These are phyloP conservation scores for Hucho hucho DNA, from an alignment of 2,113 vertebrate species.

Conservation along the genomic window DNA sequence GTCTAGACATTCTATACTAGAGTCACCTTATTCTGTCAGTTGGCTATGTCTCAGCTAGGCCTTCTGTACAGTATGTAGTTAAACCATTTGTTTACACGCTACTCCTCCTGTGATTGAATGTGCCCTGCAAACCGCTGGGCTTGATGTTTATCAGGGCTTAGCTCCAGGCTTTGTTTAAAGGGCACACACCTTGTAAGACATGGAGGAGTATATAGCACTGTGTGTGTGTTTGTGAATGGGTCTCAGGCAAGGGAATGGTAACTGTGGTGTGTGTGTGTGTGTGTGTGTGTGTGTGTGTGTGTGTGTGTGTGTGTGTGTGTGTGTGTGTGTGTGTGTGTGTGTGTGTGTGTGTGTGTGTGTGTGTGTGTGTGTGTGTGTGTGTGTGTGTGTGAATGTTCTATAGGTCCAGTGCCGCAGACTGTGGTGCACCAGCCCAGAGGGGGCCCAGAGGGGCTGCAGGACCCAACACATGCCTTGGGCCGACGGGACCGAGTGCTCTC, in stretches of 20 bases:
- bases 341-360: not conserved
- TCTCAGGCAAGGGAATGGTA: not conserved
- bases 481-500: constrained; percentile 92
- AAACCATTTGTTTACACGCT: too few relatives aligned
- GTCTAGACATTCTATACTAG: not conserved
- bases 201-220: not conserved
- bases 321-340: not conserved
- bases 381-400: constrained; percentile 13
- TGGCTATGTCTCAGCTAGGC: not conserved
- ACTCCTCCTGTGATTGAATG: too few relatives aligned
- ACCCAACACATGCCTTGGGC: constrained; percentile 99
- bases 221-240: not conserved
- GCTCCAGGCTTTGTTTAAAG: constrained; percentile 23
- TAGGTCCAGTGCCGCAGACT: constrained; percentile 94
- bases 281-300: not conserved
- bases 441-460: constrained; percentile 88
- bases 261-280: not conserved
- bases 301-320: not conserved
- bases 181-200: constrained; percentile 12
- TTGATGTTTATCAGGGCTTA: not conserved
- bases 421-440: constrained; percentile 93
- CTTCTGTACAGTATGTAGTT: too few relatives aligned
- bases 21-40: not conserved
- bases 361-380: constrained; percentile 2
- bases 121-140: not conserved